Evolutionary conservation across 2,797 vertebrate genomes (phyloP).

Genomic region (Hippoglossus hippoglossus): DNA sequence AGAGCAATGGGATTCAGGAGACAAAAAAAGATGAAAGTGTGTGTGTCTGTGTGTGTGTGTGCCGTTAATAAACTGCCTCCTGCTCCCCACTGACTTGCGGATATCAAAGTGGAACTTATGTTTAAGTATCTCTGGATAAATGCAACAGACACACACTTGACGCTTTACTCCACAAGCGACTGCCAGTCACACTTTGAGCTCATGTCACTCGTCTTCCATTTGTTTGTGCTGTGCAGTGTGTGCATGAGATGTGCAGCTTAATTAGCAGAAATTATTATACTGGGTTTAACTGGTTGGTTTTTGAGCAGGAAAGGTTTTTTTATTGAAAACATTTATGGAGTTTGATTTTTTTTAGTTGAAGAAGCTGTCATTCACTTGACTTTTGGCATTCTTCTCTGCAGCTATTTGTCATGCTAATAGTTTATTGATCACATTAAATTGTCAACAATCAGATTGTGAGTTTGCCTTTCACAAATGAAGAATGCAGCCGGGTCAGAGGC

Average conservation of each 20-base stretch:
- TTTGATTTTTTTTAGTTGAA: not conserved
- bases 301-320: not conserved
- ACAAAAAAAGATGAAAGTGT: slow-evolving; percentile 35
- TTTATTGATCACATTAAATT: not conserved
- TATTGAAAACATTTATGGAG: not conserved
- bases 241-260: not conserved
- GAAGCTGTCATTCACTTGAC: not conserved
- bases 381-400: not conserved
- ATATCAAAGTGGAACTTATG: slow-evolving; percentile 60
- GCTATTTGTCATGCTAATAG: not conserved
- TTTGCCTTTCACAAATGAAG: not conserved
- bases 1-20: slow-evolving; percentile 26
- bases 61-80: slow-evolving; percentile 42
- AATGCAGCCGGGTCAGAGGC: too few relatives aligned
- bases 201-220: not conserved
- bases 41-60: not conserved
- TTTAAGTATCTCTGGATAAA: slow-evolving; percentile 40
- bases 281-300: slow-evolving; percentile 4
- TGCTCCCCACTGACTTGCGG: slow-evolving; percentile 25
- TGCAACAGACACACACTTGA: slow-evolving; percentile 14
- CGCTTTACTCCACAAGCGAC: not conserved
- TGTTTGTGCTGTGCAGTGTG: not conserved
- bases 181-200: not conserved
- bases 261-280: not conserved
- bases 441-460: not conserved